Conservation (phyloP, 2,888 invertebrate genomes). For the Acheta domesticus region DNA sequence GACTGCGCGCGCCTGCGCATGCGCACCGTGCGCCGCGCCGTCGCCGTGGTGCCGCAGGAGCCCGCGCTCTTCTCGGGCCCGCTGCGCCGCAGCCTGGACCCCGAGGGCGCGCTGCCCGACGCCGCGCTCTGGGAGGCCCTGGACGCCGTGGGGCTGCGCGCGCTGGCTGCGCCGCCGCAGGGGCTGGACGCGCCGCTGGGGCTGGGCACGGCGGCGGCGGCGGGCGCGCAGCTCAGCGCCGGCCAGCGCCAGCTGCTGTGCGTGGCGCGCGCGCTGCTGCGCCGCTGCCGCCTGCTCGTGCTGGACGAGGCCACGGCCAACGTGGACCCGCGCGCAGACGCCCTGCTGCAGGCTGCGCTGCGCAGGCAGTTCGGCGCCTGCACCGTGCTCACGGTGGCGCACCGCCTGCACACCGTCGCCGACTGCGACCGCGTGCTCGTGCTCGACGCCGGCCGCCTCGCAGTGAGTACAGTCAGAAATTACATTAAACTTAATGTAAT, state of each 20-base stretch:
- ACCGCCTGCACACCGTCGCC: not conserved
- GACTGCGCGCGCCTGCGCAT: not conserved
- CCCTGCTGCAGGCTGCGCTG: conserved; percentile 3
- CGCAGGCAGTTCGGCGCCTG: not conserved
- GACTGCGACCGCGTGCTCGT: not conserved
- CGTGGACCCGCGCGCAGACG: not conserved
- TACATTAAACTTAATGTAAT: too few relatives aligned
- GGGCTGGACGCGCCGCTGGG: conserved; percentile 7
- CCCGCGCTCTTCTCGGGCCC: not conserved
- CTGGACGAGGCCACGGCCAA: not conserved
- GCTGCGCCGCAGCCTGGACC: not conserved
- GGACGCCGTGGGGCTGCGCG: not conserved
- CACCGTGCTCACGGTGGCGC: not conserved
- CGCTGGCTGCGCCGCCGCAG: not conserved
- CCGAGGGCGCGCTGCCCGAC: not conserved
- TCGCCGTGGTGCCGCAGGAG: not conserved
- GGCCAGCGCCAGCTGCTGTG: not conserved
- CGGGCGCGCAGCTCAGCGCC: not conserved
- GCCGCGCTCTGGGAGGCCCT: not conserved
- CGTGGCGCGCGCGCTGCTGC: not conserved
- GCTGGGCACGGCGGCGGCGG: too few relatives aligned
- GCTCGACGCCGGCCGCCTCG: not conserved
- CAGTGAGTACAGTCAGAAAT: too few relatives aligned
- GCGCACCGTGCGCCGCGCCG: not conserved
- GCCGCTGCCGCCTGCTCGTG: not conserved